Conservation (phyloP, 1,140 invertebrate genomes). For the Macrostomum lignano region DNA sequence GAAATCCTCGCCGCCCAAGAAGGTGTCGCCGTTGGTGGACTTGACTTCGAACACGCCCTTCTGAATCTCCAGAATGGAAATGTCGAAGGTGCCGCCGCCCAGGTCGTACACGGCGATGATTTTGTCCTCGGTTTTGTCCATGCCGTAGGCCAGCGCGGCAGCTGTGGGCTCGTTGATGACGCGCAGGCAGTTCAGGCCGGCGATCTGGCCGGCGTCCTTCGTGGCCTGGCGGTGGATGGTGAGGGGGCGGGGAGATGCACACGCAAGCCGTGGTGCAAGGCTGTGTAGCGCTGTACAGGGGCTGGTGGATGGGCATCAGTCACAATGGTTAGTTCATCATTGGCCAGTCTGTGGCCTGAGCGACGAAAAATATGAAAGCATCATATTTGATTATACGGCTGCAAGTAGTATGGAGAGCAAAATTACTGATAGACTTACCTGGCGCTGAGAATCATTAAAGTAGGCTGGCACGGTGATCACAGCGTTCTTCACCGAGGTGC, state of each 20-base stretch:
- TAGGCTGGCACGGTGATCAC: conserved; percentile 80
- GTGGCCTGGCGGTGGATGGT: conserved; percentile 37
- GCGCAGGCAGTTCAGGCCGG: conserved; percentile 68
- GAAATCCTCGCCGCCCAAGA: conserved; percentile 93
- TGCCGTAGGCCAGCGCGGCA: conserved; percentile 76
- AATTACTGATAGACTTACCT: conserved; percentile 26
- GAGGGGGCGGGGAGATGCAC: neutral
- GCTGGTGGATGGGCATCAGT: too few relatives aligned
- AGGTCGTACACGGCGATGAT: conserved; percentile 43
- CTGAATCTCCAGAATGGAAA: conserved; percentile 72
- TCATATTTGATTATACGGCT: too few relatives aligned
- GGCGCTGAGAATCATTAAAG: conserved; percentile 77
- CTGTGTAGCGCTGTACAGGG: too few relatives aligned
- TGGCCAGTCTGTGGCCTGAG: too few relatives aligned
- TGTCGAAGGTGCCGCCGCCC: conserved; percentile 86
- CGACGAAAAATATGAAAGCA: too few relatives aligned
- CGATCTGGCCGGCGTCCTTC: conserved; percentile 81
- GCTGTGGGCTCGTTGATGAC: conserved; percentile 93
- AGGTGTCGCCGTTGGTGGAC: conserved; percentile 80
- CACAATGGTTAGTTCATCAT: too few relatives aligned
- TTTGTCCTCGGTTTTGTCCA: conserved; percentile 30
- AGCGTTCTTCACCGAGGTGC: conserved; percentile 52
- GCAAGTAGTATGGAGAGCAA: conserved; percentile 1
- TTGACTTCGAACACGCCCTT: conserved; percentile 79
- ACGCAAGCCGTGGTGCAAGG: too few relatives aligned